Percentiles rank a stretch among this genome's conserved stretches.
Conservation (phyloP, 2,888 invertebrate species). For the Lydus trimaculatus region DNA sequence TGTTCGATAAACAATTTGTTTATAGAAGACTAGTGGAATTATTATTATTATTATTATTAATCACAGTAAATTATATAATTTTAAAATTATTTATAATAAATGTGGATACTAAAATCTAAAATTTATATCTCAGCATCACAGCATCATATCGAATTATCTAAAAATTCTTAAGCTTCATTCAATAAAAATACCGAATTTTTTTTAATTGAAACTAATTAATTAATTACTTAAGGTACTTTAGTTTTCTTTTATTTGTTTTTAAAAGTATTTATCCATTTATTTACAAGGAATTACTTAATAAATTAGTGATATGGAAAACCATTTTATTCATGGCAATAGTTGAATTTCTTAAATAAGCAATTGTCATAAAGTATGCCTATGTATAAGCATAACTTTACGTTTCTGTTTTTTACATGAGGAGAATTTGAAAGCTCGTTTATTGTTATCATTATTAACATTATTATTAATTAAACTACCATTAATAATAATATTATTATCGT, state of each 20-base stretch:
- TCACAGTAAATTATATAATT: constrained; percentile 11
- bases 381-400: constrained; percentile 55
- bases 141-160: constrained; percentile 6
- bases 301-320: constrained; percentile 18
- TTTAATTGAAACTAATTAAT: too few species aligned
- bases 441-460: constrained; percentile 35
- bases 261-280: background rate
- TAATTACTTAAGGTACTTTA: constrained; percentile 10
- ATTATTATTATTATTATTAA: too few species aligned
- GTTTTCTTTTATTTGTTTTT: constrained; percentile 4
- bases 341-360: constrained; percentile 25
- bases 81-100: too few species aligned
- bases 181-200: background rate
- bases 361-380: constrained; percentile 61
- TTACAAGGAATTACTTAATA: constrained; percentile 1
- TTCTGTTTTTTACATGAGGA: constrained; percentile 52
- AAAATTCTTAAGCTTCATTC: background rate
- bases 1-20: background rate
- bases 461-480: constrained; percentile 30
- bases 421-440: constrained; percentile 43
- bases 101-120: constrained; percentile 7
- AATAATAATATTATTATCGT: constrained; percentile 28
- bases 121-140: constrained; percentile 10
- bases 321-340: constrained; percentile 19
- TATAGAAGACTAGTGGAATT: constrained; percentile 5